Conservation (phyloP, 2,797 vertebrate genomes). For the Liparis tanakae region DNA sequence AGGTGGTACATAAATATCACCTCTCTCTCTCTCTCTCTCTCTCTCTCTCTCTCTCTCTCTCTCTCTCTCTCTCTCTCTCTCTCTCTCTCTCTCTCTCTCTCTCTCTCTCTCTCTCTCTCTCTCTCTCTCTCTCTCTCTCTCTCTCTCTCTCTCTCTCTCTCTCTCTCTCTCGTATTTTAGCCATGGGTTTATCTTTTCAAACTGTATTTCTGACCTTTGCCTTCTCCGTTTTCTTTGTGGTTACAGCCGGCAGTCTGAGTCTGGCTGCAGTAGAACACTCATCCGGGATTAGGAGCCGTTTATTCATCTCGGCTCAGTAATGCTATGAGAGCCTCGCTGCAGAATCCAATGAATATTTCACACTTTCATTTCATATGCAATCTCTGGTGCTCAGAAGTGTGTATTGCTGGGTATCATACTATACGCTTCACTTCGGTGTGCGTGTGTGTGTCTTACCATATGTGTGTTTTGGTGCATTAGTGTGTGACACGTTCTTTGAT, state of each 20-base stretch:
- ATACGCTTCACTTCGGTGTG: slow-evolving; percentile 34
- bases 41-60: too few species aligned
- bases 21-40: too few species aligned
- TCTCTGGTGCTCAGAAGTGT: slow-evolving; percentile 65
- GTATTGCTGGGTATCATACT: slow-evolving; percentile 53
- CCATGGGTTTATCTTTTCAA: slow-evolving; percentile 24
- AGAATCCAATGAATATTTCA: slow-evolving; percentile 81
- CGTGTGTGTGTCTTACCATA: not conserved
- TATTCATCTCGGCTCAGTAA: slow-evolving; percentile 76
- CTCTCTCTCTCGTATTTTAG: too few species aligned
- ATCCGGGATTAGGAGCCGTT: slow-evolving; percentile 78
- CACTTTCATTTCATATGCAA: slow-evolving; percentile 76
- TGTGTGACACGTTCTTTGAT: slow-evolving; percentile 45
- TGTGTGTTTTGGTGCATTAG: slow-evolving; percentile 41
- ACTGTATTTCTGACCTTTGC: slow-evolving; percentile 44
- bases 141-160: too few species aligned
- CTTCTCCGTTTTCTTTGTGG: slow-evolving; percentile 56
- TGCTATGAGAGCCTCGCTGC: slow-evolving; percentile 65
- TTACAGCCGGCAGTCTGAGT: slow-evolving; percentile 54
- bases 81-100: too few species aligned
- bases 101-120: too few species aligned
- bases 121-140: too few species aligned
- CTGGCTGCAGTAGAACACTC: slow-evolving; percentile 73
- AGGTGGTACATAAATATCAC: slow-evolving; percentile 8
- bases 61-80: too few species aligned